Evolutionary conservation across 2,113 vertebrate genomes (phyloP).

Genomic region (Charina bottae): DNA sequence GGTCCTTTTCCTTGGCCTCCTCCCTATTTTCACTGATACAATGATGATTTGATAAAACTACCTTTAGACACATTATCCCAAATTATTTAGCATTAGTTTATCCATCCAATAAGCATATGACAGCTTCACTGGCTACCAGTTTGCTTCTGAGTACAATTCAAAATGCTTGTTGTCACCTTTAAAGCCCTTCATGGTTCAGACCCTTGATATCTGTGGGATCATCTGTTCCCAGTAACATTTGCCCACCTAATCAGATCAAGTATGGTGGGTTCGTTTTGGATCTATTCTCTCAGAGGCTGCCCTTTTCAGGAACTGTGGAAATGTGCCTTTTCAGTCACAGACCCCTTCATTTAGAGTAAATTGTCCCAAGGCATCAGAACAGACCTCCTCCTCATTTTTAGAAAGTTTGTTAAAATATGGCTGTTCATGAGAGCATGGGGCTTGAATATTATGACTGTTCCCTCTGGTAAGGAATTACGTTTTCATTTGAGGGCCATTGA

Average conservation of each 20-base stretch:
- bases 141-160: background rate
- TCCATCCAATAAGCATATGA: background rate
- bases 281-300: background rate
- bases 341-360: background rate
- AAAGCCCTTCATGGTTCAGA: background rate
- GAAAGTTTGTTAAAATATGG: background rate
- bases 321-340: background rate
- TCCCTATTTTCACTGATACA: background rate
- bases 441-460: background rate
- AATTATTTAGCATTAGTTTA: background rate
- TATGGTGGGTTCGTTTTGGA: background rate
- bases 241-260: background rate
- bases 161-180: background rate
- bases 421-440: background rate
- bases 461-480: background rate
- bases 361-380: background rate
- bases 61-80: background rate
- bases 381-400: background rate
- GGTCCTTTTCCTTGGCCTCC: background rate
- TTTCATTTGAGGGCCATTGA: background rate
- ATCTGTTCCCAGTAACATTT: background rate
- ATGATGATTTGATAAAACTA: background rate
- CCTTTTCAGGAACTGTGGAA: too few relatives aligned
- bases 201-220: background rate
- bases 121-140: background rate